Evolutionary conservation across 2,888 invertebrate genomes (phyloP).

Genomic region (Diachrysia chrysitis): DNA sequence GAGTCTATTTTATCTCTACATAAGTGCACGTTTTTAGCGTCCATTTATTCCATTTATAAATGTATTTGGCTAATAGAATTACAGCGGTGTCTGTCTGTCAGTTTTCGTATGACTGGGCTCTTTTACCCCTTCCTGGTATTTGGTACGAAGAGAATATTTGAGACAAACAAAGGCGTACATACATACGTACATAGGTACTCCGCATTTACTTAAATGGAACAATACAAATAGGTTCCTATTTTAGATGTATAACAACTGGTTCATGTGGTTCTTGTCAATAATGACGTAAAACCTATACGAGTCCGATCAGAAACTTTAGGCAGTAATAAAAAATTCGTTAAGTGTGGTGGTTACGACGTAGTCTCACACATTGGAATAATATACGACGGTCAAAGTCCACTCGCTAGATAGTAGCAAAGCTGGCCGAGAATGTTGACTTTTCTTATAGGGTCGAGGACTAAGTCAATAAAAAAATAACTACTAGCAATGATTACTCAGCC

Average conservation of each 20-base stretch:
- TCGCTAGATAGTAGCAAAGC: background rate
- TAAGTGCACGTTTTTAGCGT: constrained; percentile 17
- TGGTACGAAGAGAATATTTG: constrained; percentile 2
- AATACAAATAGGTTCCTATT: background rate
- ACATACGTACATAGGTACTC: background rate
- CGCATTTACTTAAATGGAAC: background rate
- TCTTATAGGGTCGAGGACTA: background rate
- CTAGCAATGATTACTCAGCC: background rate
- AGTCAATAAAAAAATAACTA: constrained; percentile 2
- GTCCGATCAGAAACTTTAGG: background rate
- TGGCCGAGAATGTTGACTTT: background rate
- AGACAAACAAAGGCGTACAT: background rate
- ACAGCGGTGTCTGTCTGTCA: constrained; percentile 36
- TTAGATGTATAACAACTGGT: background rate
- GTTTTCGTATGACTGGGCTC: constrained; percentile 21
- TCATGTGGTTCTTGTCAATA: background rate
- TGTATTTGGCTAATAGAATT: constrained; percentile 45
- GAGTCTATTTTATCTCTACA: background rate
- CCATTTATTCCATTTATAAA: constrained; percentile 32
- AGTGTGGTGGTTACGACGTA: background rate
- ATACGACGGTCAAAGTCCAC: background rate
- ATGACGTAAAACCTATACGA: background rate
- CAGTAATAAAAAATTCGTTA: background rate
- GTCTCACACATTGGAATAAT: constrained; percentile 5
- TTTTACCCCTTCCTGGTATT: constrained; percentile 28